These are phyloP conservation scores for Sinocyclocheilus anshuiensis DNA, from an alignment of 2,113 vertebrate species.

Conservation along the genomic window DNA sequence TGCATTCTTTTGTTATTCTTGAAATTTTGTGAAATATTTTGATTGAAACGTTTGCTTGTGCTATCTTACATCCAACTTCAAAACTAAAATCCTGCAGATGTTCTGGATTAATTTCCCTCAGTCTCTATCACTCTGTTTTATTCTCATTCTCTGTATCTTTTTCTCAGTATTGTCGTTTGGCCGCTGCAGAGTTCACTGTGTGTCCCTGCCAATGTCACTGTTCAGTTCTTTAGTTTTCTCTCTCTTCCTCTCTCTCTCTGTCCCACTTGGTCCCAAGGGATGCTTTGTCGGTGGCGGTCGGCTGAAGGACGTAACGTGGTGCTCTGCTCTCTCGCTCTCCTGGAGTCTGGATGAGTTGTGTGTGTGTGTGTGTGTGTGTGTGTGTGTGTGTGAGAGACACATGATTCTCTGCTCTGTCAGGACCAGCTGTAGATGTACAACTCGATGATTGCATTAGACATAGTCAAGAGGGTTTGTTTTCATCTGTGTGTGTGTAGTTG, in stretches of 20 bases:
- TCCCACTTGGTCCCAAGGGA: conserved; percentile 46
- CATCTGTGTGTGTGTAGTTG: conserved; percentile 30
- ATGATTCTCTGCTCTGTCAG: conserved; percentile 5
- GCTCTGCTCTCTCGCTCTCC: conserved; percentile 9
- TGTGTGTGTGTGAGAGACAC: conserved; percentile 38
- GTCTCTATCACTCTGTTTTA: background rate
- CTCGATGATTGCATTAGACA: conserved; percentile 10
- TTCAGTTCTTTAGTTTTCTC: conserved; percentile 31
- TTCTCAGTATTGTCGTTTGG: conserved; percentile 12
- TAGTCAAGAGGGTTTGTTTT: conserved; percentile 32
- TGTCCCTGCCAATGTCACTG: conserved; percentile 29
- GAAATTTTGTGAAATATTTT: background rate
- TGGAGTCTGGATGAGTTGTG: conserved; percentile 10
- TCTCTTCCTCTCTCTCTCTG: conserved; percentile 43
- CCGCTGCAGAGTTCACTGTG: conserved; percentile 23
- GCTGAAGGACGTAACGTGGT: conserved; percentile 40
- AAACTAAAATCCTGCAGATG: background rate
- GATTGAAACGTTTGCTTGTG: background rate
- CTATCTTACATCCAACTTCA: background rate
- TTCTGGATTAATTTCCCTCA: background rate
- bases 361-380: conserved; percentile 29
- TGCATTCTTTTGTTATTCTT: background rate
- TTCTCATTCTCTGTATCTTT: conserved; percentile 23
- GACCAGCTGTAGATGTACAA: conserved; percentile 26
- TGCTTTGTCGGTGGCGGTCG: conserved; percentile 43